Percentiles rank a stretch among this genome's conserved stretches.
These are phyloP conservation scores for Setophaga petechia DNA, from an alignment of 2,113 vertebrate genomes.

Conservation along the genomic window DNA sequence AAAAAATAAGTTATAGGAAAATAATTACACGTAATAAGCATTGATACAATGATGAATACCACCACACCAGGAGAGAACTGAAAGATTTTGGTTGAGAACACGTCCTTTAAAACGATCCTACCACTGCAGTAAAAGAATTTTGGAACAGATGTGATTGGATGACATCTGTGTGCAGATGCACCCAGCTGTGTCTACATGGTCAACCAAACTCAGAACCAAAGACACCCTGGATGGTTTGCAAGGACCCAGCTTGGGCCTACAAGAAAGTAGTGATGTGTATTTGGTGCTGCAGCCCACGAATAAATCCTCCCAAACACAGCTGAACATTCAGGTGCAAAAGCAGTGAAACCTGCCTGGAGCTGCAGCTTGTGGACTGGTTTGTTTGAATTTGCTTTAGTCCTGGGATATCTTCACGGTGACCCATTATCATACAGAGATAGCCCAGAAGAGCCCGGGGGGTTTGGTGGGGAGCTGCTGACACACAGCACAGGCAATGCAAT, in stretches of 20 bases:
- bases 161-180: background rate
- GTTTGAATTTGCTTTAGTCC: background rate
- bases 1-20: constrained; percentile 2
- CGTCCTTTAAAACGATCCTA: background rate
- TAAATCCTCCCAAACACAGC: background rate
- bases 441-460: background rate
- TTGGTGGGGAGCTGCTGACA: background rate
- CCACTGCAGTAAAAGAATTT: background rate
- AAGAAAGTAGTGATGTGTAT: background rate
- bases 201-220: background rate
- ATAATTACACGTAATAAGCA: background rate
- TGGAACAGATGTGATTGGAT: background rate
- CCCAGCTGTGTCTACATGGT: background rate
- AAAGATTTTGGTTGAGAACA: background rate
- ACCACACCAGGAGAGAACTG: background rate
- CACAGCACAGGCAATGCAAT: background rate
- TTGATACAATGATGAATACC: background rate
- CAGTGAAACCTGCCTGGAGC: background rate
- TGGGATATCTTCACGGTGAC: background rate
- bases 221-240: background rate
- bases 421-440: background rate
- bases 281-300: background rate
- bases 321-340: background rate
- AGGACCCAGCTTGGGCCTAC: background rate
- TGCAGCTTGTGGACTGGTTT: background rate